A percentile compares a stretch with the other conserved stretches of the same genome.
Evolutionary conservation across 2,797 vertebrate genomes (phyloP).

Genomic region (Chromobotia macracanthus): DNA sequence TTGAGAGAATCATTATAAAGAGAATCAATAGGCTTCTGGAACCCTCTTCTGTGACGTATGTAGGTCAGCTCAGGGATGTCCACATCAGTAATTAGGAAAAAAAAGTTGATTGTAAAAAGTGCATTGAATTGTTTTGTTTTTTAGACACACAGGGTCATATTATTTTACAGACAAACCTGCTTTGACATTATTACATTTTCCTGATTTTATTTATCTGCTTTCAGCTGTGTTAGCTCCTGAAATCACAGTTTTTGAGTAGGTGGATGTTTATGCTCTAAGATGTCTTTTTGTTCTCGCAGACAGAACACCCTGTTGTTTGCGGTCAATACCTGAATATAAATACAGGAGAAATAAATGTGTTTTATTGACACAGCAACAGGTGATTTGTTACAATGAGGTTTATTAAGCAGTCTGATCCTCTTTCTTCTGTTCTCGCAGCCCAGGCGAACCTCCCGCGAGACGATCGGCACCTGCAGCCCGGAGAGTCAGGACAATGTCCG

Average conservation of each 20-base stretch:
- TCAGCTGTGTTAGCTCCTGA: not conserved
- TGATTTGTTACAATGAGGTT: constrained; percentile 35
- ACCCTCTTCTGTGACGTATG: constrained; percentile 44
- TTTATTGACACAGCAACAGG: constrained; percentile 27
- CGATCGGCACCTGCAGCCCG: constrained; percentile 30
- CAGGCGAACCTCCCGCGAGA: constrained; percentile 32
- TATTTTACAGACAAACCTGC: constrained; percentile 16
- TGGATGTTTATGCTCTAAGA: constrained; percentile 19
- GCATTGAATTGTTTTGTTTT: constrained; percentile 10
- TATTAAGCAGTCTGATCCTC: constrained; percentile 5
- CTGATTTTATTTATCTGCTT: not conserved
- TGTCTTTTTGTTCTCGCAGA: constrained; percentile 19
- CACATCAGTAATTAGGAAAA: constrained; percentile 28
- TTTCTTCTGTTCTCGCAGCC: constrained; percentile 38
- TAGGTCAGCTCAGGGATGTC: constrained; percentile 3
- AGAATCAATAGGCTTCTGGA: constrained; percentile 51
- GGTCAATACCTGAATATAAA: constrained; percentile 40
- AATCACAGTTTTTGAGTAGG: constrained; percentile 7
- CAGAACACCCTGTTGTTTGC: constrained; percentile 19
- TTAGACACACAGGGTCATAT: constrained; percentile 24
- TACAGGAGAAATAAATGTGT: constrained; percentile 15
- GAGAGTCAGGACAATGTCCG: constrained; percentile 54
- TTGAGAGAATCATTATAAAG: constrained; percentile 53
- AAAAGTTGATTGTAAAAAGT: constrained; percentile 34
- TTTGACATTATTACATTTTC: not conserved